Conservation (phyloP, 2,888 invertebrate genomes). For the Antitype chi region DNA sequence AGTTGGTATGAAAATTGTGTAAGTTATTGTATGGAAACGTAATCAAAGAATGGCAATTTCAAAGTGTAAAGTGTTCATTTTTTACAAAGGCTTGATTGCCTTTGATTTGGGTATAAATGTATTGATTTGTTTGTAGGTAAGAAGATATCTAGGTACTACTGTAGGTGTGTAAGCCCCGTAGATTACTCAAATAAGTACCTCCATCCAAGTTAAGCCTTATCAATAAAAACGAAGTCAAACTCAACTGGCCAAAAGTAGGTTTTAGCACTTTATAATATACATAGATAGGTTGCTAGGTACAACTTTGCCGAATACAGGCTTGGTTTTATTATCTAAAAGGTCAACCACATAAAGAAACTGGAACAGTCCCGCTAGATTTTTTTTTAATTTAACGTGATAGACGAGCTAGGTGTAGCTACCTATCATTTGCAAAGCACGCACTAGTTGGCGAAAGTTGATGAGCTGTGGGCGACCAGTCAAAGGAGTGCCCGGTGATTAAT, state of each 20-base stretch:
- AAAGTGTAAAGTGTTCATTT: not conserved
- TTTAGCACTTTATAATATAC: not conserved
- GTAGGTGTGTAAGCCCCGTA: not conserved
- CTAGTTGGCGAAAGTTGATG: constrained; percentile 36
- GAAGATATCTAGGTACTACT: too few relatives aligned
- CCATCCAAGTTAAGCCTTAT: not conserved
- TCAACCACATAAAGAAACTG: constrained; percentile 7
- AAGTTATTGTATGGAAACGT: too few relatives aligned
- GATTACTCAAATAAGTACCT: not conserved
- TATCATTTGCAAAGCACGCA: constrained; percentile 30
- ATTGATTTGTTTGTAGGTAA: not conserved
- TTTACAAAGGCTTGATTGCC: not conserved
- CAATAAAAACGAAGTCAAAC: not conserved
- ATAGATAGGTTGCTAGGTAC: not conserved
- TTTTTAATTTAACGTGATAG: constrained; percentile 15
- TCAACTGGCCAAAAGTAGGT: not conserved
- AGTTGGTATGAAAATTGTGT: too few relatives aligned
- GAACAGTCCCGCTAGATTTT: not conserved
- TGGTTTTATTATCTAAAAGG: not conserved
- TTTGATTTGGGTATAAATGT: not conserved
- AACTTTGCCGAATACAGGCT: not conserved
- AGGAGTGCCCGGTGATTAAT: constrained; percentile 63
- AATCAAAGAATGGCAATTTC: too few relatives aligned
- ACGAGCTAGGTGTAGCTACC: constrained; percentile 23
- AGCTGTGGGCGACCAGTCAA: constrained; percentile 22